These are phyloP conservation scores for Catharus ustulatus DNA, from an alignment of 2,797 vertebrate species.

Conservation along the genomic window DNA sequence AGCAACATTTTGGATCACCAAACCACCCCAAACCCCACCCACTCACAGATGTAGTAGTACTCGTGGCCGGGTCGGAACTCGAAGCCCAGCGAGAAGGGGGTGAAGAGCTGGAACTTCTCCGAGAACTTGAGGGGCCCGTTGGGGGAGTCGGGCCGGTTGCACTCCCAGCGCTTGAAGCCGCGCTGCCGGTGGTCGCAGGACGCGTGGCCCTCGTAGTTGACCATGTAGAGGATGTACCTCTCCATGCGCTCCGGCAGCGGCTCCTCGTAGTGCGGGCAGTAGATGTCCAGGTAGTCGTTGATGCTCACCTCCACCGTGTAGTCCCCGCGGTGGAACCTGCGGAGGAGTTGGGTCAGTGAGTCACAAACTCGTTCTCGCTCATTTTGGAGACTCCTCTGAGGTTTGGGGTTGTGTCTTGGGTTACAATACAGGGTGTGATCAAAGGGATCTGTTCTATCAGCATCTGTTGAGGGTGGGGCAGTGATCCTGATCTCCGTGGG, in stretches of 20 bases:
- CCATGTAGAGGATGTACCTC: conserved; percentile 93
- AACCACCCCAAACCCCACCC: fast-evolving
- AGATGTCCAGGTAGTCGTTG: conserved; percentile 97
- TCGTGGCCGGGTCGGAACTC: conserved; percentile 95
- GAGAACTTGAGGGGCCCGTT: conserved; percentile 93
- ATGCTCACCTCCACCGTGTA: conserved; percentile 94
- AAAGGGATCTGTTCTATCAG: no score
- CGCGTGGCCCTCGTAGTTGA: conserved; percentile 90
- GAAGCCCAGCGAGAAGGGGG: conserved; percentile 94
- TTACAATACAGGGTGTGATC: no score
- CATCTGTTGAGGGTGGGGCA: no score
- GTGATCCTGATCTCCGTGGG: no score
- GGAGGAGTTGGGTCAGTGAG: fast-evolving
- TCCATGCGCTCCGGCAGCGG: conserved; percentile 86
- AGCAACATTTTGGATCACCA: neutral
- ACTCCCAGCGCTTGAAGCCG: conserved; percentile 97
- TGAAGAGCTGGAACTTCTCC: conserved; percentile 98
- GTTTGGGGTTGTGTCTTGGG: no score
- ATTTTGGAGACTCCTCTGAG: no score
- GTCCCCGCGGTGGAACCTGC: conserved; percentile 86
- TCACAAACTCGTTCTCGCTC: no score
- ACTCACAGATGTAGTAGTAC: conserved; percentile 97
- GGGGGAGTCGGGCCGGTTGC: conserved; percentile 88
- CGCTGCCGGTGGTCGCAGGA: conserved; percentile 89
- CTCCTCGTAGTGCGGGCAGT: conserved; percentile 92